These are phyloP conservation scores for Notodonta ziczac DNA, from an alignment of 2,888 invertebrate species.

Conservation along the genomic window DNA sequence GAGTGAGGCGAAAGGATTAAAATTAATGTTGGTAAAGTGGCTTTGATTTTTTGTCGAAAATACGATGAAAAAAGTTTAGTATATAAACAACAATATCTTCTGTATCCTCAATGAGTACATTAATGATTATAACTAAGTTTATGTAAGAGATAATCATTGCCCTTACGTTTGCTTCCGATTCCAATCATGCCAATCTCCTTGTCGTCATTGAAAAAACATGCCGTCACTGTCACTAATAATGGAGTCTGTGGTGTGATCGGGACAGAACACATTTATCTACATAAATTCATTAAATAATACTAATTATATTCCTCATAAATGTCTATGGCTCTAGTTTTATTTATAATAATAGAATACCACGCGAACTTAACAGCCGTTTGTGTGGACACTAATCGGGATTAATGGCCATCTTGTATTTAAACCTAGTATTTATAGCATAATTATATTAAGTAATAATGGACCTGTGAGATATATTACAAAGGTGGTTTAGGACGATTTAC, in stretches of 20 bases:
- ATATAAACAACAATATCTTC: too few species aligned
- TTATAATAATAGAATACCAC: conserved; percentile 12
- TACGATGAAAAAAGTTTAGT: too few species aligned
- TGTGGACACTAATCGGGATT: conserved; percentile 45
- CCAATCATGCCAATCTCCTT: too few species aligned
- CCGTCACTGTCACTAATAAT: too few species aligned
- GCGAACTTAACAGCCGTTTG: conserved; percentile 33
- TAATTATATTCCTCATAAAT: not conserved
- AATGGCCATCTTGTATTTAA: conserved; percentile 50
- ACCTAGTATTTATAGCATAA: conserved; percentile 67
- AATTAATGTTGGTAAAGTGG: conserved; percentile 56
- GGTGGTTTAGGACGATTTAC: conserved; percentile 67
- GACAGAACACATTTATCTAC: too few species aligned
- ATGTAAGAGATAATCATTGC: too few species aligned
- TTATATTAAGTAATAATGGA: conserved; percentile 71
- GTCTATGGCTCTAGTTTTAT: not conserved
- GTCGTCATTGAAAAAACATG: too few species aligned
- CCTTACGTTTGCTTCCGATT: too few species aligned
- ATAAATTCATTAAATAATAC: too few species aligned
- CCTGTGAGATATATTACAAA: conserved; percentile 57
- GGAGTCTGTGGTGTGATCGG: too few species aligned
- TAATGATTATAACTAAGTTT: too few species aligned
- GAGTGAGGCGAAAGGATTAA: conserved; percentile 50
- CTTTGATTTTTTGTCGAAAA: conserved; percentile 31
- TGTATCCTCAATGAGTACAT: too few species aligned